Conservation (phyloP, 2,113 vertebrate species). For the Alligator mississippiensis region DNA sequence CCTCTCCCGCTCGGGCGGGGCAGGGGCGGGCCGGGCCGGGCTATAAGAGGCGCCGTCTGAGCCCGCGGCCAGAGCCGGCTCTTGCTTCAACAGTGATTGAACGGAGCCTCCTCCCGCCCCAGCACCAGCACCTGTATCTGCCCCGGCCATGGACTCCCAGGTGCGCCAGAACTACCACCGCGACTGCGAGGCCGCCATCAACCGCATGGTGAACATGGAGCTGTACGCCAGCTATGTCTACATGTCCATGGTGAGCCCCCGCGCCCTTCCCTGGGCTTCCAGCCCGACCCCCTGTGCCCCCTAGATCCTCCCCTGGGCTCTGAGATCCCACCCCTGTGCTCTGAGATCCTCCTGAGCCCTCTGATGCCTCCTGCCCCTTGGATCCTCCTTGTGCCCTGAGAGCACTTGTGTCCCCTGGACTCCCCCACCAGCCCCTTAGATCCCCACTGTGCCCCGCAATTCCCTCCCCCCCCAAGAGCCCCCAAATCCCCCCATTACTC, state of each 20-base stretch:
- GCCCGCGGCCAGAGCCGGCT: neutral
- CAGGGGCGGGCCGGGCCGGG: neutral
- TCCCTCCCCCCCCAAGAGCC: no score
- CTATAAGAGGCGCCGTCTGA: neutral
- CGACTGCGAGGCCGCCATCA: slow-evolving; percentile 85
- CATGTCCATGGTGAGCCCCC: slow-evolving; percentile 83
- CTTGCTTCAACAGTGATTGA: slow-evolving; percentile 94
- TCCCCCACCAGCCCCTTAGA: no score
- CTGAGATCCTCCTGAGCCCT: neutral
- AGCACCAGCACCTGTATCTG: neutral
- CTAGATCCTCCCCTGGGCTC: no score
- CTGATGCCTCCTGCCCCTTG: neutral
- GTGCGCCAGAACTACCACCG: slow-evolving; percentile 88
- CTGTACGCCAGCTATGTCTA: slow-evolving; percentile 85
- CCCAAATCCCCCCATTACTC: neutral
- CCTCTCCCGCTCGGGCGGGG: no score
- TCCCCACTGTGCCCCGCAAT: no score
- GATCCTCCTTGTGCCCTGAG: no score
- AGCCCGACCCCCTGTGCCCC: neutral
- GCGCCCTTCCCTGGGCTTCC: no score
- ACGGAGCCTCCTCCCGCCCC: slow-evolving; percentile 73
- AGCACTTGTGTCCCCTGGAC: no score
- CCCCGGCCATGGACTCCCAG: slow-evolving; percentile 83
- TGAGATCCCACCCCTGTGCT: no score
- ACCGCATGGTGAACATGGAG: slow-evolving; percentile 89